These are phyloP conservation scores for Drosophila sordidapex DNA, from an alignment of 2,888 invertebrate species.

Conservation along the genomic window DNA sequence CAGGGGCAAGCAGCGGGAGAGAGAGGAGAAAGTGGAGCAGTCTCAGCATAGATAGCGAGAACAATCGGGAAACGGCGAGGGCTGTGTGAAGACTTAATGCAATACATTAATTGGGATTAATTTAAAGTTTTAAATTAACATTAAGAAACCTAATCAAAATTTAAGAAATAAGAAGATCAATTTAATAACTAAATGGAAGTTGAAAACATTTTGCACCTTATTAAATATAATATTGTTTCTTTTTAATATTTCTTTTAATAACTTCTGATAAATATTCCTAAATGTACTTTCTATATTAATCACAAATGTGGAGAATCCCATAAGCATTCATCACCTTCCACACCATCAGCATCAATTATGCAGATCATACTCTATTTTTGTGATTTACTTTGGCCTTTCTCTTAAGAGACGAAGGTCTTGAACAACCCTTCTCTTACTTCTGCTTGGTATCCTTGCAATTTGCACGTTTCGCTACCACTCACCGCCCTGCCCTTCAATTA, in stretches of 20 bases:
- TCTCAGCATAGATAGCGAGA: conserved; percentile 18
- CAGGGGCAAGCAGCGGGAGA: background rate
- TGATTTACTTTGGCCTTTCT: background rate
- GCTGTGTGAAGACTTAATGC: conserved; percentile 1
- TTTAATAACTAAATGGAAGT: too few relatives aligned
- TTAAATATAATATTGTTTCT: background rate
- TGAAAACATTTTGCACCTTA: background rate
- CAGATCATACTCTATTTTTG: background rate
- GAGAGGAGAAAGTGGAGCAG: background rate
- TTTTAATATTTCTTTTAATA: background rate
- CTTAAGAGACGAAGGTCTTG: background rate
- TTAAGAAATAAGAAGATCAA: background rate
- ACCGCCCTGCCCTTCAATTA: conserved; percentile 64
- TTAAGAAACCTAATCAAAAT: background rate
- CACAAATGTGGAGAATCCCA: background rate
- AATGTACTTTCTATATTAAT: background rate
- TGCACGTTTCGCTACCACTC: conserved; percentile 57
- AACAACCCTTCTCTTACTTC: conserved; percentile 8
- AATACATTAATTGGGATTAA: background rate
- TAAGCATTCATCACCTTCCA: background rate
- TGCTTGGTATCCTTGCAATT: conserved; percentile 49
- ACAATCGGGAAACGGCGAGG: conserved; percentile 25
- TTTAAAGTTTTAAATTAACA: background rate
- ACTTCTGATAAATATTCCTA: background rate
- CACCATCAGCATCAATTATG: background rate